Percentiles rank a stretch among this genome's conserved stretches.
phyloP scores from a whole-genome alignment of 2,888 invertebrate genomes.

The Sphaerophoria rueppellii region DNA sequence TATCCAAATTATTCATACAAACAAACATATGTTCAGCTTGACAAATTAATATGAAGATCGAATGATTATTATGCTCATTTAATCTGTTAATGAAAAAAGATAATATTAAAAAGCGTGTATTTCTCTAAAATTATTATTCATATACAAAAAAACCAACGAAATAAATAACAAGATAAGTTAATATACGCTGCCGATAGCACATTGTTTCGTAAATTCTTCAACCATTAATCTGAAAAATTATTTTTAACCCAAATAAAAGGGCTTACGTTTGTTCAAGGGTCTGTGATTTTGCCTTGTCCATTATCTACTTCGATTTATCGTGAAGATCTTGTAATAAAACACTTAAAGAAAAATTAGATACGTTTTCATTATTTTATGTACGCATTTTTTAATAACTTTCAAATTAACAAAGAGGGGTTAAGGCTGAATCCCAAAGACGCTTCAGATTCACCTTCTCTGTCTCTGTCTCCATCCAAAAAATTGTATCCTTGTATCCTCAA shows the following conservation, averaged over 20 bases:
- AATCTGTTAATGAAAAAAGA: not conserved
- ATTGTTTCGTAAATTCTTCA: not conserved
- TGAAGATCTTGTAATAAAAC: too few species aligned
- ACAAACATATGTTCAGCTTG: constrained; percentile 1
- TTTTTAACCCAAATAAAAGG: constrained; percentile 44
- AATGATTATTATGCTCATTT: constrained; percentile 6
- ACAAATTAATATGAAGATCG: constrained; percentile 18
- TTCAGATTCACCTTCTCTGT: too few species aligned
- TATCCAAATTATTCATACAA: constrained; percentile 1
- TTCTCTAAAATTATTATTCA: not conserved
- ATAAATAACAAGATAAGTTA: constrained; percentile 1
- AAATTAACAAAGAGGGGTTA: too few species aligned
- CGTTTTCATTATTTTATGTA: too few species aligned
- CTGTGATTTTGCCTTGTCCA: not conserved
- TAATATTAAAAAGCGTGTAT: not conserved
- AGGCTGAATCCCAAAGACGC: too few species aligned
- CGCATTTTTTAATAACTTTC: too few species aligned
- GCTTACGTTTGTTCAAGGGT: constrained; percentile 8
- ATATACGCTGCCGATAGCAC: not conserved
- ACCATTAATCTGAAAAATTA: constrained; percentile 41
- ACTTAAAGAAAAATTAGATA: too few species aligned
- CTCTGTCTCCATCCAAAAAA: too few species aligned
- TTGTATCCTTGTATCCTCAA: too few species aligned
- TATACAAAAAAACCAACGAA: not conserved
- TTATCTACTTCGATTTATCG: too few species aligned